phyloP scores from a whole-genome alignment of 2,797 vertebrate genomes.

The Linurgus olivaceus region DNA sequence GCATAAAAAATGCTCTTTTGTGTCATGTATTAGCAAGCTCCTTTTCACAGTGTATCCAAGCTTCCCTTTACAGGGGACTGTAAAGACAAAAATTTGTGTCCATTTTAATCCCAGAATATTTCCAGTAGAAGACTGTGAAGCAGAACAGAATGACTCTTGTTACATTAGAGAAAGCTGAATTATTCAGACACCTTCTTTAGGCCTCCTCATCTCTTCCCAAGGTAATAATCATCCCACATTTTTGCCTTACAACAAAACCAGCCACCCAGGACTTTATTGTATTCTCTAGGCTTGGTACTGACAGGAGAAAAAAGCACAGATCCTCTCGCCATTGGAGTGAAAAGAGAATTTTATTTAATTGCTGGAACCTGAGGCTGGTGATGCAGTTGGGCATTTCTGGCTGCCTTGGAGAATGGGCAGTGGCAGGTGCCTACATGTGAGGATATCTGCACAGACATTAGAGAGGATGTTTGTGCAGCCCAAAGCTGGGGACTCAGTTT shows the following conservation, averaged over 20 bases:
- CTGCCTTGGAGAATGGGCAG: not conserved
- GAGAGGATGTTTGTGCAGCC: not conserved
- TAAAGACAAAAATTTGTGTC: not conserved
- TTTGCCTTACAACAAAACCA: not conserved
- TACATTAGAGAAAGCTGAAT: not conserved
- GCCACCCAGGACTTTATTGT: not conserved
- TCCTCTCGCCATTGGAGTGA: not conserved
- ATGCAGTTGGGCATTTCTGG: not conserved
- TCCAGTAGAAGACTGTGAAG: not conserved
- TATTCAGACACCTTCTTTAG: slow-evolving; percentile 4
- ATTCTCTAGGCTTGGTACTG: not conserved
- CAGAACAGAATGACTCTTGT: not conserved
- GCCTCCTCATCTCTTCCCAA: not conserved
- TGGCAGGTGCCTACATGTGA: accelerated
- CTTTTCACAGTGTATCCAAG: not conserved
- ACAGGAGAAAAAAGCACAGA: not conserved
- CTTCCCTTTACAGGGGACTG: not conserved
- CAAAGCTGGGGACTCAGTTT: not conserved
- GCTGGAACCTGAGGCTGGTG: not conserved
- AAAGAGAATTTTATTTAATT: not conserved
- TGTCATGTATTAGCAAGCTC: not conserved
- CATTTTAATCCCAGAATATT: not conserved
- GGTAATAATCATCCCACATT: slow-evolving; percentile 12
- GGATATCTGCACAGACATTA: accelerated
- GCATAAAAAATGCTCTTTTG: not conserved